Conservation (phyloP, 2,888 invertebrate genomes). For the Callosobruchus maculatus region DNA sequence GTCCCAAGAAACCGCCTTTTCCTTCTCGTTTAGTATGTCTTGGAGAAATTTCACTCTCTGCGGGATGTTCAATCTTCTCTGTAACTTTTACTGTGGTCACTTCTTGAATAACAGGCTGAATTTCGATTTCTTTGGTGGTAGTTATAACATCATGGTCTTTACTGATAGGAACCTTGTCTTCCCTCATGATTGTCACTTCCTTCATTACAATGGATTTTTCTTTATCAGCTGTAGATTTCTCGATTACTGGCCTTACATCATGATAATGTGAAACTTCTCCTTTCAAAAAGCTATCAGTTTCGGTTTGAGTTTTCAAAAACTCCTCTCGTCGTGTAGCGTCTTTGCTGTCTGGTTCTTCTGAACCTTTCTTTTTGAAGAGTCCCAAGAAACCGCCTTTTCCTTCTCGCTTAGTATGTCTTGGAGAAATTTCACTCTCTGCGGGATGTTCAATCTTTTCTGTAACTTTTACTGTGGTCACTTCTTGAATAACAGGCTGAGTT, state of each 20-base stretch:
- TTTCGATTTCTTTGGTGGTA: neutral
- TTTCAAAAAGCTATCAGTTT: slow-evolving; percentile 16
- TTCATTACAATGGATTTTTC: slow-evolving; percentile 9
- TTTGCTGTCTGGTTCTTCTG: slow-evolving; percentile 18
- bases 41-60: slow-evolving; percentile 5
- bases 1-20: slow-evolving; percentile 19
- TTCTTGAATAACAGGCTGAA: slow-evolving; percentile 7
- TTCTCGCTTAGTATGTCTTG: slow-evolving; percentile 3
- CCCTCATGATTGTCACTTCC: slow-evolving; percentile 6
- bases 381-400: slow-evolving; percentile 18
- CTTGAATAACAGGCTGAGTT: slow-evolving; percentile 6
- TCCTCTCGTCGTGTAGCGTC: slow-evolving; percentile 7
- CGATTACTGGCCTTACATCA: slow-evolving; percentile 20
- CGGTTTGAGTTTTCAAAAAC: slow-evolving; percentile 9
- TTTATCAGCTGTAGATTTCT: neutral
- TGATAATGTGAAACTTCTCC: slow-evolving; percentile 25
- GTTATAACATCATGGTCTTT: neutral
- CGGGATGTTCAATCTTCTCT: too few relatives aligned
- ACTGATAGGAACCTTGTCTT: neutral
- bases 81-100: slow-evolving; percentile 10
- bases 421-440: slow-evolving; percentile 5
- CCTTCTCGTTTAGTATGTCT: slow-evolving; percentile 3
- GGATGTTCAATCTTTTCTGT: too few relatives aligned
- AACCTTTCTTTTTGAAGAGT: slow-evolving; percentile 27
- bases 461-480: slow-evolving; percentile 11